phyloP scores from a whole-genome alignment of 2,888 invertebrate species.

The Harpagoxenus sublaevis region DNA sequence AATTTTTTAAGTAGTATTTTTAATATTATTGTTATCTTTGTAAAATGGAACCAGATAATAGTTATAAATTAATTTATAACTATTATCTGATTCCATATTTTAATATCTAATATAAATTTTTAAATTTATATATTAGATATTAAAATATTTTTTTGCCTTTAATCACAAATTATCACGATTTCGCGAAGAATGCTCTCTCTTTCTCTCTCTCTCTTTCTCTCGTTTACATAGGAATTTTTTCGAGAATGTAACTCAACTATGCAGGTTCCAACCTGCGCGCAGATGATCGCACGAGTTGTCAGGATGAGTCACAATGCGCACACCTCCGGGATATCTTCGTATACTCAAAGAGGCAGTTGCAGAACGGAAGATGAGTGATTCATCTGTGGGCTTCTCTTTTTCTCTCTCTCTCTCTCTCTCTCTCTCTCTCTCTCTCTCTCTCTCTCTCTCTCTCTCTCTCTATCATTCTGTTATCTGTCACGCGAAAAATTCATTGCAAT shows the following conservation, averaged over 20 bases:
- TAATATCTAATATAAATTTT: no score
- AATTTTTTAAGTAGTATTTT: neutral
- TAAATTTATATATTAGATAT: no score
- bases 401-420: neutral
- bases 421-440: neutral
- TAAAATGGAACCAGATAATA: no score
- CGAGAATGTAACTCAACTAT: neutral
- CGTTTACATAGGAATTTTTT: neutral
- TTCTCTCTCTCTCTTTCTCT: neutral
- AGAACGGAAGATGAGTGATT: constrained; percentile 60
- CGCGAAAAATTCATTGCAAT: constrained; percentile 36
- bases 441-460: neutral
- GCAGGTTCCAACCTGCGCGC: constrained; percentile 7
- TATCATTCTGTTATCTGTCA: constrained; percentile 25
- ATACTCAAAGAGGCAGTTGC: constrained; percentile 39
- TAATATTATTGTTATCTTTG: neutral
- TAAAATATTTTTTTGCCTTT: neutral
- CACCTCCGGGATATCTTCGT: constrained; percentile 45
- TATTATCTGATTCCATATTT: no score
- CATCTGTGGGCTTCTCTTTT: constrained; percentile 28
- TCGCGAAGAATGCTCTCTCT: neutral
- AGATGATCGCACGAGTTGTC: constrained; percentile 58
- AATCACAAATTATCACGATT: neutral
- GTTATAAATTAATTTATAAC: neutral
- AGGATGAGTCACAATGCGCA: constrained; percentile 61